These are phyloP conservation scores for Entomobrya multifasciata DNA, from an alignment of 2,888 invertebrate species.

Conservation along the genomic window DNA sequence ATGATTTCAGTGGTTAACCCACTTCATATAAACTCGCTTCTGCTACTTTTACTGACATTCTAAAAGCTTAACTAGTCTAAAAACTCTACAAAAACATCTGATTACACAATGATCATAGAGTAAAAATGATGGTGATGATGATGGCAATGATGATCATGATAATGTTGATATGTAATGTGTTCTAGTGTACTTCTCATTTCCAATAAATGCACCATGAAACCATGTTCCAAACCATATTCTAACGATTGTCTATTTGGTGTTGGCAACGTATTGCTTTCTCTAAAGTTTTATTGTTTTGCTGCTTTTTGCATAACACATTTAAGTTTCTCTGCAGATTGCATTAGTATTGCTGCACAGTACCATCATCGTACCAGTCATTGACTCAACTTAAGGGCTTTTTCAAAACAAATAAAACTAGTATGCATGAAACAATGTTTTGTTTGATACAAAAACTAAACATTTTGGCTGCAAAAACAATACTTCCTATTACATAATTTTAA, in stretches of 20 bases:
- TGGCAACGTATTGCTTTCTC: not conserved
- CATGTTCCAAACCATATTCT: not conserved
- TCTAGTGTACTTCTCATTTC: not conserved
- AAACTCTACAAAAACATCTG: constrained; percentile 15
- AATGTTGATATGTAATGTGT: not conserved
- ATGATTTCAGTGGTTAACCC: constrained; percentile 37
- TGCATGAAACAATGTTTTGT: too few relatives aligned
- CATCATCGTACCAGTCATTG: not conserved
- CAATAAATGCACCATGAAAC: constrained; percentile 3
- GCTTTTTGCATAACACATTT: constrained; percentile 1
- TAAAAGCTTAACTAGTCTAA: constrained; percentile 16
- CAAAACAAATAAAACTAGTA: constrained; percentile 7
- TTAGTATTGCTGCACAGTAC: not conserved
- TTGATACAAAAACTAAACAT: too few relatives aligned
- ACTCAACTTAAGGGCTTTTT: constrained; percentile 19
- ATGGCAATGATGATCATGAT: constrained; percentile 1
- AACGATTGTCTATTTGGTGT: not conserved
- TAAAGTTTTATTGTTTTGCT: constrained; percentile 8
- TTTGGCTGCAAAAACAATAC: too few relatives aligned
- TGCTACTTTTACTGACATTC: not conserved
- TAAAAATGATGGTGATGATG: not conserved
- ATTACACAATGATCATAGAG: constrained; percentile 9
- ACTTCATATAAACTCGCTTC: not conserved
- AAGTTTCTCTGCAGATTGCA: not conserved
- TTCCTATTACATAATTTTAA: too few relatives aligned